Evolutionary conservation across 2,888 invertebrate species (phyloP).

Genomic region (Alcis repandata): DNA sequence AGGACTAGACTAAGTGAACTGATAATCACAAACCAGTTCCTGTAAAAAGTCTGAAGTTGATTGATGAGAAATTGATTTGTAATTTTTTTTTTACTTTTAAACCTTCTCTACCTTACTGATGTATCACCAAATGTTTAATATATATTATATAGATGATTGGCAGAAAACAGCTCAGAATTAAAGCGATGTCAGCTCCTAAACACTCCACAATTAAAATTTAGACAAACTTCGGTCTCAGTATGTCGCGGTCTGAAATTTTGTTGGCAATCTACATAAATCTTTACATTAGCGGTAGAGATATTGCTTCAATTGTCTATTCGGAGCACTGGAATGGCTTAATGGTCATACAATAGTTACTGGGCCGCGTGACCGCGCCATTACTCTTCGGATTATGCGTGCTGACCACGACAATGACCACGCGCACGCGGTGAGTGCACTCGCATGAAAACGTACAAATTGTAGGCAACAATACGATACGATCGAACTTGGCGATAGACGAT

Average conservation of each 20-base stretch:
- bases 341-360: neutral
- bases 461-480: neutral
- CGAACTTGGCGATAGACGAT: neutral
- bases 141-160: neutral
- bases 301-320: neutral
- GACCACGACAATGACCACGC: conserved; percentile 16
- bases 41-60: too few species aligned
- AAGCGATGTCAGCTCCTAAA: too few species aligned
- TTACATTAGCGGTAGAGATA: neutral
- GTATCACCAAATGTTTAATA: too few species aligned
- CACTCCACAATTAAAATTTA: neutral
- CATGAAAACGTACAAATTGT: conserved; percentile 20
- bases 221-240: neutral
- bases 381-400: conserved; percentile 16
- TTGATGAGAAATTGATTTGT: too few species aligned
- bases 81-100: too few species aligned
- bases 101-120: too few species aligned
- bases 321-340: neutral
- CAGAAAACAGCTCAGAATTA: too few species aligned
- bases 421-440: conserved; percentile 12
- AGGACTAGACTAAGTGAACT: too few species aligned
- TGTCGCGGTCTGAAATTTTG: neutral
- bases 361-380: neutral
- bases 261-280: neutral
- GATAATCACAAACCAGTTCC: too few species aligned